phyloP scores from a whole-genome alignment of 2,113 vertebrate species.

The rabbit (Oryctolagus cuniculus) region DNA sequence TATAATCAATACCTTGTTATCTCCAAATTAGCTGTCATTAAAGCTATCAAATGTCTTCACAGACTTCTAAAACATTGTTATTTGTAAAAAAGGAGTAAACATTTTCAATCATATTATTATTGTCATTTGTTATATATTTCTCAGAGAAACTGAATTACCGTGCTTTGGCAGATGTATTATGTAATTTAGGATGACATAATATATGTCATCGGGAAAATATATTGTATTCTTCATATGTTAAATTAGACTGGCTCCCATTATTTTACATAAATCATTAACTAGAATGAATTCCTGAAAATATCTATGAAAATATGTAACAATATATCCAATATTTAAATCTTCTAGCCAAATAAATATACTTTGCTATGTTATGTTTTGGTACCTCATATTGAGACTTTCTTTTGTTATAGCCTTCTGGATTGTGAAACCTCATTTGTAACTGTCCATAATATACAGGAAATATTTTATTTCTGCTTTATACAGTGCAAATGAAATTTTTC shows the following conservation, averaged over 20 bases:
- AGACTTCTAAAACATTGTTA: background rate
- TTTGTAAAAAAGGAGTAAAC: slow-evolving; percentile 18
- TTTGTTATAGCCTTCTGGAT: background rate
- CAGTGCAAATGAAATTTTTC: background rate
- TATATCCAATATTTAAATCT: background rate
- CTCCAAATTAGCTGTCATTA: background rate
- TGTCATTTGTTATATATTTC: background rate
- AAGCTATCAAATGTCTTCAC: background rate
- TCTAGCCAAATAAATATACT: background rate
- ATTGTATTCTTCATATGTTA: background rate
- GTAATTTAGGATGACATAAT: slow-evolving; percentile 12
- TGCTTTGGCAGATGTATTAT: background rate
- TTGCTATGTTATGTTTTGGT: background rate
- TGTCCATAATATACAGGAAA: background rate
- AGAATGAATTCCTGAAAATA: background rate
- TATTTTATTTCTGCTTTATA: background rate
- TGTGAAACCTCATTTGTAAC: background rate
- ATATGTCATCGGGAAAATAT: background rate
- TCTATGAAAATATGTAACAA: background rate
- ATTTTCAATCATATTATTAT: background rate
- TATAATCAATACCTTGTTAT: background rate
- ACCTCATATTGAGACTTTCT: background rate
- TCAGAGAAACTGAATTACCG: background rate
- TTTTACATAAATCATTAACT: slow-evolving; percentile 43
- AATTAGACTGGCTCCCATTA: background rate